A percentile compares a stretch with the other conserved stretches of the same genome.
Evolutionary conservation across 1,140 invertebrate species (phyloP).

Genomic region (Bombyx mandarina): DNA sequence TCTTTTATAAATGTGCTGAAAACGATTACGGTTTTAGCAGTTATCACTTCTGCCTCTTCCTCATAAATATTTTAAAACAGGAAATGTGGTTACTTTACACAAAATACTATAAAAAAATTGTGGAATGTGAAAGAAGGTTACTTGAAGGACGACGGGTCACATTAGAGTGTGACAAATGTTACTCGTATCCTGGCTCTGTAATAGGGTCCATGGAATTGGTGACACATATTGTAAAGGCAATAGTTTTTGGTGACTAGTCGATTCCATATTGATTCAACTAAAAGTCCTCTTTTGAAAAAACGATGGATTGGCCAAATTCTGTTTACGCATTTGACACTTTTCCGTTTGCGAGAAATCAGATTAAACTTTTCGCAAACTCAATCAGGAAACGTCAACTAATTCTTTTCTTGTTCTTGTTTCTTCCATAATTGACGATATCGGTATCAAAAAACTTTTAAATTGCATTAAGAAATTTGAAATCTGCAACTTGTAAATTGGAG

Average conservation of each 20-base stretch:
- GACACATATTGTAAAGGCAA: not conserved
- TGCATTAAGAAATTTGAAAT: too few species aligned
- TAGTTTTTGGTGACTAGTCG: not conserved
- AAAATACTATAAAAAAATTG: too few species aligned
- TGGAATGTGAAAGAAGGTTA: too few species aligned
- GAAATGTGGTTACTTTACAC: too few species aligned
- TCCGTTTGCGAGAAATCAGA: not conserved
- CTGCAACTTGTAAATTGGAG: too few species aligned
- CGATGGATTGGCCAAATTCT: not conserved
- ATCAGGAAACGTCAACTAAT: not conserved
- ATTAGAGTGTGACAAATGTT: too few species aligned
- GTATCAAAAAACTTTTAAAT: not conserved
- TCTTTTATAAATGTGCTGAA: too few species aligned
- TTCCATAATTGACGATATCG: not conserved
- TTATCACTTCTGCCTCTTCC: too few species aligned
- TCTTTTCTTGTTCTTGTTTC: not conserved
- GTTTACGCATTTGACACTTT: not conserved
- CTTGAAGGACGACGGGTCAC: too few species aligned
- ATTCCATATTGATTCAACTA: not conserved
- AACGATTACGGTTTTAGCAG: too few species aligned
- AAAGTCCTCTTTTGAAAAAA: not conserved
- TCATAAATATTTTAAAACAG: too few species aligned
- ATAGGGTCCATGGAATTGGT: not conserved
- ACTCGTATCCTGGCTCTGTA: not conserved
- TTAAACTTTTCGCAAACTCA: constrained; percentile 5